A percentile compares a stretch with the other conserved stretches of the same genome.
These are phyloP conservation scores for Drosophila mauritiana DNA, from an alignment of 1,140 invertebrate species.

Conservation along the genomic window DNA sequence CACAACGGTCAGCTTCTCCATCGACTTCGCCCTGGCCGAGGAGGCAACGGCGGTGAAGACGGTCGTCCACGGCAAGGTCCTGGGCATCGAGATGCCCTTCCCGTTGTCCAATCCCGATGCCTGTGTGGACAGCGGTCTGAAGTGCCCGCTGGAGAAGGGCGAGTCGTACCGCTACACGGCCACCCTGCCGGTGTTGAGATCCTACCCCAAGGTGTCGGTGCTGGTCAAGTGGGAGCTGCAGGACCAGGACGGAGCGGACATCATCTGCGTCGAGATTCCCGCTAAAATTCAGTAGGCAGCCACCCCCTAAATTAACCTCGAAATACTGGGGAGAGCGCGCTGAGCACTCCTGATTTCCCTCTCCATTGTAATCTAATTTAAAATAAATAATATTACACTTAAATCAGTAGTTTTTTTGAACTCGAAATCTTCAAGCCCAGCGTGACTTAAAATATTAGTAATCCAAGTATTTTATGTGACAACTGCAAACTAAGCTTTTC, in stretches of 20 bases:
- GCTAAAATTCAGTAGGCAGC: slow-evolving; percentile 86
- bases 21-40: slow-evolving; percentile 86
- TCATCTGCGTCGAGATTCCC: slow-evolving; percentile 89
- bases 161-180: slow-evolving; percentile 87
- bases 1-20: slow-evolving; percentile 87
- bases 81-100: slow-evolving; percentile 89
- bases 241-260: slow-evolving; percentile 86
- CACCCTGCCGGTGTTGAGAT: slow-evolving; percentile 86
- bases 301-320: slow-evolving; percentile 10
- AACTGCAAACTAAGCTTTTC: too few relatives aligned
- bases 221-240: slow-evolving; percentile 90
- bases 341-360: slow-evolving; percentile 1
- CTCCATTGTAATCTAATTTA: slow-evolving; percentile 36
- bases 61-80: slow-evolving; percentile 89
- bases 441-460: neutral
- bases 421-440: neutral
- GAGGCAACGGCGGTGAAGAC: slow-evolving; percentile 85
- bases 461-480: neutral
- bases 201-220: slow-evolving; percentile 88
- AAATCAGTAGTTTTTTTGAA: neutral
- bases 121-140: slow-evolving; percentile 87
- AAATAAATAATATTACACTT: slow-evolving; percentile 24
- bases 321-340: slow-evolving; percentile 3
- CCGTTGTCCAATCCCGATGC: slow-evolving; percentile 88
- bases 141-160: slow-evolving; percentile 88